Evolutionary conservation across 2,797 vertebrate species (phyloP), one percentile per base, ranked within the genome.

Genomic region (Parauchenoglanis punctatus): DNA sequence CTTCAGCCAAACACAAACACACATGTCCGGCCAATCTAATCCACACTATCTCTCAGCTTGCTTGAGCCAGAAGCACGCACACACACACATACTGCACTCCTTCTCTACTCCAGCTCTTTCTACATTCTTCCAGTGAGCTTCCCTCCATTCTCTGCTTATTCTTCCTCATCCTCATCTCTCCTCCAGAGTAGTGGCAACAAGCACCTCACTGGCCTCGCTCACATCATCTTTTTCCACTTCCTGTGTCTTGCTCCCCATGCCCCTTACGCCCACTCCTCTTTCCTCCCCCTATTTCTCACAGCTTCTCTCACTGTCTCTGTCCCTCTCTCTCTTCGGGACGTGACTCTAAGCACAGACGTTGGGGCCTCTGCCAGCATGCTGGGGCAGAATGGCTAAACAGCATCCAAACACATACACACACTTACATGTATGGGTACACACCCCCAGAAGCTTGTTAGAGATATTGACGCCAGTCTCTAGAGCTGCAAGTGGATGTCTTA

Each of bases 1-100:
- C 95, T 96, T 96, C 94, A 96, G 94, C 95, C 94, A 96, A 96
- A 96, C 94, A 96, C 95, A 96, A 96, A 96, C 96, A 96, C 94
- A 96, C 95, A 96, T 94, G 96, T 96, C 96, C 96, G 96, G 96
- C 94, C 96, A 94, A 94, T 92, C 93, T 95, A 95, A 95, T 95
- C 95, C 94, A 92, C 94, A 93, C 94, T 95, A 95, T 96, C 95
- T 94, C 93, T 91, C 94, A 94, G 93, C 94, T 94, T 95, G 94
- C 91, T 90, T 92, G 93, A 96, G 95, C 95, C 95, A 96, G 94
- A 96, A 93, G 92, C 81, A 87, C 82, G 77, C 81, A 83, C 54
- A 63, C 63, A 87, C 65, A 73, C 85, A 70, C 63, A 78, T 49
- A 78, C 28, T 83, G n/a, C 56, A 25, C 56, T 49, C 72, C 10